Evolutionary conservation across 2,888 invertebrate genomes (phyloP), one percentile per base, ranked within the genome.

Genomic region (Isoperla grammatica): DNA sequence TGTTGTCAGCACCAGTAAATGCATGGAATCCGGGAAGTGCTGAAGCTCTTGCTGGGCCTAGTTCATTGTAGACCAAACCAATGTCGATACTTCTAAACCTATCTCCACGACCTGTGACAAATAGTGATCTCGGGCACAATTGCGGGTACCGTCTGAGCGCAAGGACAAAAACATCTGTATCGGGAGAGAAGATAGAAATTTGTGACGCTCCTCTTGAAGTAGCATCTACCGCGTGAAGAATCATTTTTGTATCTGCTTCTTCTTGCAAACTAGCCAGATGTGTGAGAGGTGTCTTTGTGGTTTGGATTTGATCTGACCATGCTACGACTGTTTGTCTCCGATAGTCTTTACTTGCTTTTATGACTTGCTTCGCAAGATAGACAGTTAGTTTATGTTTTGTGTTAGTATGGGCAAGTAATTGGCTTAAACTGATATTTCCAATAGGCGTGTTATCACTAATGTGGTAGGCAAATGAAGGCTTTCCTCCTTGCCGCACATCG

Each of bases 1-100:
- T 42, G 42, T 42, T n/a, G 42, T 45, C 45, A 45, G 45, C 45
- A 11, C 45, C 45, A 45, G 45, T 17, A 17, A 45, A 45, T 11
- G 45, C 45, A 19, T 45, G 45, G 17, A 45, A 45, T 13, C 45
- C 45, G 11, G 45, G 45, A 45, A 45, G 45, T n/a, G 45, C 45
- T 11, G 45, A n/a, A 11, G 45, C 45, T 19, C 19, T 45, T 19
- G 6, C 17, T 11, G 19, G 15, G 19, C 45, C 45, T 3, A 45
- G 17, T 11, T 6, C 45, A 19, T 45, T 45, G 45, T 45, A 19
- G 2, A 6, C 17, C 11, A 17, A 17, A 29, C 29, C 29, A 29
- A 29, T 29, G 5, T 29, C 29, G 29, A 29, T 29, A 29, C 29
- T 29, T 29, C 29, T 6, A 29, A 11, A 19, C 11, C 19, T n/a